phyloP scores from a whole-genome alignment of 2,797 vertebrate genomes.

The Threskiornis aethiopicus region DNA sequence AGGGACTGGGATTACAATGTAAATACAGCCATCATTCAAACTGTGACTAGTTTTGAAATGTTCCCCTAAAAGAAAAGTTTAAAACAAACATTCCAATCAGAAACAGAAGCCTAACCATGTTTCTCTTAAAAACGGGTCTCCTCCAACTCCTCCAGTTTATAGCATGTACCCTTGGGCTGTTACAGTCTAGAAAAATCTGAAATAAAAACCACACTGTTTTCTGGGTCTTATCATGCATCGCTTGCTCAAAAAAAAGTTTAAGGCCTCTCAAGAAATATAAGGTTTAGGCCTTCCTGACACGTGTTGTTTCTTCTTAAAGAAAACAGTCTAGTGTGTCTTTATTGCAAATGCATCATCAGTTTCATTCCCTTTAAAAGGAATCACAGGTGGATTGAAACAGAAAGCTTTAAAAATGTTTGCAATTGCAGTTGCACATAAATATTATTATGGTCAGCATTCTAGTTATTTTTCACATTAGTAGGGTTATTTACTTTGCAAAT shows the following conservation, averaged over 20 bases:
- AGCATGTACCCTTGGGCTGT: conserved; percentile 45
- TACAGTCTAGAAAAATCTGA: conserved; percentile 61
- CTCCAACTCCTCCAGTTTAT: conserved; percentile 49
- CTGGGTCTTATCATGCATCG: conserved; percentile 56
- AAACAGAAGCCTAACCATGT: conserved; percentile 33
- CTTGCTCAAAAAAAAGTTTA: background rate
- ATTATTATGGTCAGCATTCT: background rate
- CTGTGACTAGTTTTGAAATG: background rate
- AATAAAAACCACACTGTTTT: conserved; percentile 57
- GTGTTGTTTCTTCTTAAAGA: conserved; percentile 20
- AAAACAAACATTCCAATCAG: conserved; percentile 8
- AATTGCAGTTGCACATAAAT: background rate
- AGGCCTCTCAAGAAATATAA: background rate
- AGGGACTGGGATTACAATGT: background rate
- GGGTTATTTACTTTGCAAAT: background rate
- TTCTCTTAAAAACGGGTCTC: conserved; percentile 43
- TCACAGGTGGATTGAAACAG: conserved; percentile 6
- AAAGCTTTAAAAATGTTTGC: conserved; percentile 4
- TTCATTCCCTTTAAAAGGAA: background rate
- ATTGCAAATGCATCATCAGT: background rate
- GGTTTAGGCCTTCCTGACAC: conserved; percentile 11
- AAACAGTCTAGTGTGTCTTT: background rate
- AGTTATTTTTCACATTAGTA: background rate
- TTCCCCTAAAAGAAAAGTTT: conserved; percentile 24
- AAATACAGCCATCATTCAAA: background rate